Conservation (phyloP, 2,113 vertebrate species). For the Typhlomys cinereus region DNA sequence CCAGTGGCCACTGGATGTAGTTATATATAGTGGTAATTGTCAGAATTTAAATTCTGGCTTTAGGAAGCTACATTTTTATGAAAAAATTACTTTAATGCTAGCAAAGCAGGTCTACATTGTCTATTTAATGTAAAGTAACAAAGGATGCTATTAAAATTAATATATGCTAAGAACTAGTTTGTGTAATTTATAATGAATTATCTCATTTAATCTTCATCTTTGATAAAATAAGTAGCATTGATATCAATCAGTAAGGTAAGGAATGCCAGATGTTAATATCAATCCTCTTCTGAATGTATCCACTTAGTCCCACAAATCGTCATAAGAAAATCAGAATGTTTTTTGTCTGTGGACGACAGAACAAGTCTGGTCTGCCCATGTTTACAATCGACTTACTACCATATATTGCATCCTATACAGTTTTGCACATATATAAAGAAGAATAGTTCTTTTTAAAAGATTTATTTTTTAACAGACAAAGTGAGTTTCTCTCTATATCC, state of each 20-base stretch:
- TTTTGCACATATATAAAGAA: too few relatives aligned
- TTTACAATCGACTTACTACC: neutral
- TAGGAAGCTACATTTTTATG: neutral
- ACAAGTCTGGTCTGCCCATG: neutral
- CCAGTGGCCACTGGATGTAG: neutral
- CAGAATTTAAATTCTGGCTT: neutral
- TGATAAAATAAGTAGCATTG: neutral
- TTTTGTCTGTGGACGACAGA: neutral
- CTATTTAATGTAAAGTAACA: neutral
- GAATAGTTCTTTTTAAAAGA: too few relatives aligned
- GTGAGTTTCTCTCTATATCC: too few relatives aligned
- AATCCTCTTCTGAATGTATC: neutral
- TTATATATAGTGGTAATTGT: neutral
- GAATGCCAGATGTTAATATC: neutral
- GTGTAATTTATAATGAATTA: neutral
- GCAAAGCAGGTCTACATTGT: neutral
- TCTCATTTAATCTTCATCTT: neutral
- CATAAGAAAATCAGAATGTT: neutral
- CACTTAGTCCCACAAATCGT: neutral
- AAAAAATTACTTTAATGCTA: slow-evolving; percentile 14
- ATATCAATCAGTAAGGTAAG: neutral
- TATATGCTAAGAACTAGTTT: neutral
- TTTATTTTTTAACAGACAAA: too few relatives aligned
- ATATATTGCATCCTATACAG: neutral
- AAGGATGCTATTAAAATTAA: neutral